phyloP scores from a whole-genome alignment of 2,113 vertebrate genomes.

The Ondatra zibethicus region DNA sequence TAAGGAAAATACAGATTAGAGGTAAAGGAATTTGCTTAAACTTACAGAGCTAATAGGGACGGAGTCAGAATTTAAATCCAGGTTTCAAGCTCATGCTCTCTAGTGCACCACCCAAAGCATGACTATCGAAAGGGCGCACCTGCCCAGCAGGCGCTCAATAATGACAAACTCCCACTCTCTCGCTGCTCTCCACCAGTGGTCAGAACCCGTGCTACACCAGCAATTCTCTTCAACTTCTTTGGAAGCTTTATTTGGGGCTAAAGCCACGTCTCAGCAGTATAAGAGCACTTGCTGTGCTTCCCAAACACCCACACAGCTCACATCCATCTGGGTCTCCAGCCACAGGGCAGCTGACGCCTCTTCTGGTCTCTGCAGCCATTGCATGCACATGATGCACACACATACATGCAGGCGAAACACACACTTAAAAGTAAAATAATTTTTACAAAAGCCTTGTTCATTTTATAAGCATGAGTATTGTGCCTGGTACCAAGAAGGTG shows the following conservation, averaged over 20 bases:
- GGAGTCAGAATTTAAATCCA: background rate
- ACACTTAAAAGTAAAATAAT: background rate
- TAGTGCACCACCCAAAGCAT: background rate
- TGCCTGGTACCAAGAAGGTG: background rate
- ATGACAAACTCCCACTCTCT: background rate
- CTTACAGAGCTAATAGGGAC: background rate
- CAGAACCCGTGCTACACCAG: background rate
- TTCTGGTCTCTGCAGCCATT: background rate
- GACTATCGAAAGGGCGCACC: background rate
- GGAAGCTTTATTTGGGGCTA: background rate
- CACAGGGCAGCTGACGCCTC: background rate
- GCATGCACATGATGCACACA: background rate
- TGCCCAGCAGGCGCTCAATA: background rate
- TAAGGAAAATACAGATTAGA: conserved; percentile 30
- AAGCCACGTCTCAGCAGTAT: background rate
- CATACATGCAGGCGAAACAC: background rate
- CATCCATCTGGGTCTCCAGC: background rate
- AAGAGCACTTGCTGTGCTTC: background rate
- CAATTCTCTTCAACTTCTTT: background rate
- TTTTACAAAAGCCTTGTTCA: background rate
- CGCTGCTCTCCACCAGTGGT: background rate
- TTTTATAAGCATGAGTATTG: background rate
- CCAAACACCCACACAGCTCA: background rate
- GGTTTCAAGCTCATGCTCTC: background rate
- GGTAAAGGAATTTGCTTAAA: background rate